Percentiles rank a stretch among this genome's conserved stretches.
phyloP scores from a whole-genome alignment of 2,113 vertebrate genomes.

The Cyanocitta stelleri region DNA sequence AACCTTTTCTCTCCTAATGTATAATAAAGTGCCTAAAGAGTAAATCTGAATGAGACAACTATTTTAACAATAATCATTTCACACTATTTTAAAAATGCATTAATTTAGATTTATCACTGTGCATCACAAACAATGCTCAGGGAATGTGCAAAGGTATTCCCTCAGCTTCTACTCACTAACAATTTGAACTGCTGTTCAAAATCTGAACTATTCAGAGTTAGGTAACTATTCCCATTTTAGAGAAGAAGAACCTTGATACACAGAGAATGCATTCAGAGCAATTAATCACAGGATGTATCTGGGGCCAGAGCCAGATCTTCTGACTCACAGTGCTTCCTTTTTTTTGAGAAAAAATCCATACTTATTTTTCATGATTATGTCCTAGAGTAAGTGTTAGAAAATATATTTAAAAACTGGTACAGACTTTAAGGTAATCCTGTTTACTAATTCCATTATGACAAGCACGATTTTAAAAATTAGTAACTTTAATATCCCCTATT shows the following conservation, averaged over 20 bases:
- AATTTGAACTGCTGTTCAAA: not conserved
- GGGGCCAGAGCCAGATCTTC: not conserved
- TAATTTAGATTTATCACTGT: not conserved
- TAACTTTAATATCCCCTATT: not conserved
- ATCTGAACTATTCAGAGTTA: not conserved
- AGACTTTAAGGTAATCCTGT: not conserved
- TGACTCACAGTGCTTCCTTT: not conserved
- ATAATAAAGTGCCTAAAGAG: not conserved
- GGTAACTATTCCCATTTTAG: not conserved
- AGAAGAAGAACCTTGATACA: not conserved
- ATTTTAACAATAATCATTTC: not conserved
- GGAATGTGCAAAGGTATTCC: not conserved
- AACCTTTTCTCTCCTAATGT: not conserved
- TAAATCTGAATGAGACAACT: not conserved
- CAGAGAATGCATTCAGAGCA: not conserved
- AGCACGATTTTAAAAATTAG: not conserved
- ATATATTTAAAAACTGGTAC: not conserved
- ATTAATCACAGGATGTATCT: not conserved
- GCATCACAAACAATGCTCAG: not conserved
- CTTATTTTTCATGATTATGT: constrained; percentile 17
- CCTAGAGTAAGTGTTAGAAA: not conserved
- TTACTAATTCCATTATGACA: not conserved
- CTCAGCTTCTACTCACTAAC: not conserved
- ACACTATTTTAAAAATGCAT: not conserved
- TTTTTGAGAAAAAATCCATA: not conserved